These are phyloP conservation scores for Cydia strobilella DNA, from an alignment of 1,140 invertebrate genomes.

Conservation along the genomic window DNA sequence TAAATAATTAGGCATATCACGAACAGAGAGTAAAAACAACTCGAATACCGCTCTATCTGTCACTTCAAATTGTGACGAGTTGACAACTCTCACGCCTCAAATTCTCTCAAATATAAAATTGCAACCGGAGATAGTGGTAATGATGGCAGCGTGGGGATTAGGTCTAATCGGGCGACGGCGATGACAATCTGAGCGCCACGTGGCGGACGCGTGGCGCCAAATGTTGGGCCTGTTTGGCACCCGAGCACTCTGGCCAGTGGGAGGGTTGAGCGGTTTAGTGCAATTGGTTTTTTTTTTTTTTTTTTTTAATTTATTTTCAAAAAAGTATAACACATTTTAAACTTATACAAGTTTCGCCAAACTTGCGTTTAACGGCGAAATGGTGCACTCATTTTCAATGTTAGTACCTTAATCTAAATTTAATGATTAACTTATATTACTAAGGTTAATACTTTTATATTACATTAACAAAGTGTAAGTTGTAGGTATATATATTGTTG, in stretches of 20 bases:
- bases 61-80: conserved; percentile 43
- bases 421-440: no score
- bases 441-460: no score
- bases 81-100: conserved; percentile 14
- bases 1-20: not conserved
- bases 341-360: no score
- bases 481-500: no score
- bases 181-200: conserved; percentile 67
- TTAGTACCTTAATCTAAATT: no score
- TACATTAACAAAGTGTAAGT: no score
- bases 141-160: conserved; percentile 67
- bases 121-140: conserved; percentile 66
- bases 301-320: no score
- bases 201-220: conserved; percentile 48
- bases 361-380: no score
- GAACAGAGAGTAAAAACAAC: not conserved
- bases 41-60: conserved; percentile 35
- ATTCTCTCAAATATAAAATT: conserved; percentile 44
- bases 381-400: no score
- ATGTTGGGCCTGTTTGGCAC: not conserved
- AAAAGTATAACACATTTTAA: no score
- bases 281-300: conserved; percentile 16
- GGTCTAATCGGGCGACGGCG: conserved; percentile 69
- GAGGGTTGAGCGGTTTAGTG: conserved; percentile 9
- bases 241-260: conserved; percentile 4